Evolutionary conservation across 2,113 vertebrate genomes (phyloP).

Genomic region (Cairina moschata): DNA sequence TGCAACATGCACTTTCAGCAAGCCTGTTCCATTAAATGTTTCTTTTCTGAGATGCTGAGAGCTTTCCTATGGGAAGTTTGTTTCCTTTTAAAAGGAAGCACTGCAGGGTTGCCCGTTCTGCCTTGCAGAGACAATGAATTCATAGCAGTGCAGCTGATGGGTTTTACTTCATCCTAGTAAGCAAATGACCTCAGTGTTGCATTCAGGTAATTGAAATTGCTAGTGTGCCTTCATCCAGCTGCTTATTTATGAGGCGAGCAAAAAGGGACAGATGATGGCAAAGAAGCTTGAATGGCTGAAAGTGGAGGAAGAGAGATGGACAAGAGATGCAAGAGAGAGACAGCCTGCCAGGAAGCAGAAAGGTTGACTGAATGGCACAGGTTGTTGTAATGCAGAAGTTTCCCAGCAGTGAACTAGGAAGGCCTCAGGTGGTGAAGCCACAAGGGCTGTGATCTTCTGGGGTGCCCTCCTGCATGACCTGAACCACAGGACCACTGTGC

Average conservation of each 20-base stretch:
- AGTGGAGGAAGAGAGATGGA: neutral
- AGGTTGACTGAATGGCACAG: neutral
- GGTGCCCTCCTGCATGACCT: neutral
- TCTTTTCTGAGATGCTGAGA: neutral
- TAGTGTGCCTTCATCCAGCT: neutral
- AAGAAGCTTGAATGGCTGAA: neutral
- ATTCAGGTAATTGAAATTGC: neutral
- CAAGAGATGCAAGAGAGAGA: neutral
- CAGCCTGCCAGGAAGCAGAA: neutral
- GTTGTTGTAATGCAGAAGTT: rapidly evolving
- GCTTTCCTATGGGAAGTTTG: neutral
- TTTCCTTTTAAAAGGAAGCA: neutral
- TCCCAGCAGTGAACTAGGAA: neutral
- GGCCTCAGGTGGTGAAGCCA: neutral
- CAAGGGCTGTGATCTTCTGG: neutral
- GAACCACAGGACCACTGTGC: neutral
- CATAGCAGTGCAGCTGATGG: neutral
- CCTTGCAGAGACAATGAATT: neutral
- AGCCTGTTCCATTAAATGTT: neutral
- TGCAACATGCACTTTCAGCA: neutral
- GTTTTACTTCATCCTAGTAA: neutral
- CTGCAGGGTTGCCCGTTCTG: neutral
- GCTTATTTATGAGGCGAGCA: neutral
- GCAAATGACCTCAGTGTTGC: neutral
- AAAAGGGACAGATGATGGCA: neutral